These are phyloP conservation scores for Monochamus saltuarius DNA, from an alignment of 1,140 invertebrate genomes.

Conservation along the genomic window DNA sequence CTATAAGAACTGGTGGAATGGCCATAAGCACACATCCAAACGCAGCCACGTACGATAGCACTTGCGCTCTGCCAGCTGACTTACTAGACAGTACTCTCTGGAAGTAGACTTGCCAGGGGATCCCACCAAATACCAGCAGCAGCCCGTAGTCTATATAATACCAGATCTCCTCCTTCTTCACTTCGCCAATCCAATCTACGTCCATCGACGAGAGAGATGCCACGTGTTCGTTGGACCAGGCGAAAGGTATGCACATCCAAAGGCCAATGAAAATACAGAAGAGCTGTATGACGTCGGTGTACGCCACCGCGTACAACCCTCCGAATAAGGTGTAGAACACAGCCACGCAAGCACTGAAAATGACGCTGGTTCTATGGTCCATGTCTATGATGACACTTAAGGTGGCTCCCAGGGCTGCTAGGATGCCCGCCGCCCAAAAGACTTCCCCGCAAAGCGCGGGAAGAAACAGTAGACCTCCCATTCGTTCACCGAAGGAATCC, in stretches of 20 bases:
- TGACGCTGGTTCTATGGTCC: constrained; percentile 88
- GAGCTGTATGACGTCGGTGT: constrained; percentile 98
- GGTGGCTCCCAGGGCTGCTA: constrained; percentile 73
- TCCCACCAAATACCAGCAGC: constrained; percentile 93
- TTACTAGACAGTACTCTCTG: constrained; percentile 96
- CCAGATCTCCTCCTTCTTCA: constrained; percentile 73
- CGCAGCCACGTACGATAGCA: constrained; percentile 95
- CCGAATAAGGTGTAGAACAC: constrained; percentile 97
- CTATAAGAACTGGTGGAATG: constrained; percentile 93
- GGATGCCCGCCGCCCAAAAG: constrained; percentile 50
- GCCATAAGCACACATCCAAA: constrained; percentile 95
- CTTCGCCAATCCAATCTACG: constrained; percentile 86
- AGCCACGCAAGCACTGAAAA: constrained; percentile 93
- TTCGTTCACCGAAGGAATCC: constrained; percentile 91
- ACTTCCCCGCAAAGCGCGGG: constrained; percentile 93
- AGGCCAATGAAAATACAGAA: constrained; percentile 98
- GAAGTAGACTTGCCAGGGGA: constrained; percentile 99
- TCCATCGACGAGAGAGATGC: constrained; percentile 74
- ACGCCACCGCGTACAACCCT: constrained; percentile 96
- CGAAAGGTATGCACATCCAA: constrained; percentile 98
- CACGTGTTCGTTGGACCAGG: constrained; percentile 83
- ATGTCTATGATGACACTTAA: constrained; percentile 95
- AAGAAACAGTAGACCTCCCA: constrained; percentile 95
- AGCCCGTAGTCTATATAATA: constrained; percentile 90
- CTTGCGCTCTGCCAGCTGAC: constrained; percentile 86